Conservation (phyloP, 2,888 invertebrate species). For the Thecophora atra region DNA sequence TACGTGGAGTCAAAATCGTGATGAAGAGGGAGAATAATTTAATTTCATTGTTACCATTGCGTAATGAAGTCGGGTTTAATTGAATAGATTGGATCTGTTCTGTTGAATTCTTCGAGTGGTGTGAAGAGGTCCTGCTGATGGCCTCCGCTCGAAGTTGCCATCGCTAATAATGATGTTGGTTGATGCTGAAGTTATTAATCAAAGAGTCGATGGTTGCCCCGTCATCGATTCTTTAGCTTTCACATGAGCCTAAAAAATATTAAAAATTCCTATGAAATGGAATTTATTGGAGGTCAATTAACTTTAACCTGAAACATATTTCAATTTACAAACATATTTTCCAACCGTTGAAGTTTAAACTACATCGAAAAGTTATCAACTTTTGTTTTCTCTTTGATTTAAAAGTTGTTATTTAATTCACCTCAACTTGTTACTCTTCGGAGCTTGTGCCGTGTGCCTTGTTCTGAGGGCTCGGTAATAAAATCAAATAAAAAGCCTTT, state of each 20-base stretch:
- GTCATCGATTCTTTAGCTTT: no score
- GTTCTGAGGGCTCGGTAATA: no score
- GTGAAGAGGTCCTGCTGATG: conserved; percentile 66
- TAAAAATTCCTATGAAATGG: no score
- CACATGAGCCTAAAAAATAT: no score
- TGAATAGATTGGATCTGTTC: conserved; percentile 77
- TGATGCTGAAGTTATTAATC: no score
- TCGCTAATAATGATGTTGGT: neutral
- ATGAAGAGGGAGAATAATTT: neutral
- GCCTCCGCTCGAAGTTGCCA: conserved; percentile 42
- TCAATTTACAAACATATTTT: neutral
- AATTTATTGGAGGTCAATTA: no score
- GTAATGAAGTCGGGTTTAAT: conserved; percentile 81
- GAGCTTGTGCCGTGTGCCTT: no score
- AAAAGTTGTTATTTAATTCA: neutral
- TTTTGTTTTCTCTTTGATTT: neutral
- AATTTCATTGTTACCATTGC: conserved; percentile 73
- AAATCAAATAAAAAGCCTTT: no score
- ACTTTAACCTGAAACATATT: no score
- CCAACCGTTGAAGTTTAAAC: neutral
- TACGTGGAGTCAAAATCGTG: neutral
- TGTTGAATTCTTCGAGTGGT: conserved; percentile 65
- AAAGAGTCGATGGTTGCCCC: no score
- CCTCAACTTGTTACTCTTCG: neutral
- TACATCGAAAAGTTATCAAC: neutral